Evolutionary conservation across 2,113 vertebrate genomes (phyloP), one percentile per base, ranked within the genome.

Genomic region (Embiotoca jacksoni): DNA sequence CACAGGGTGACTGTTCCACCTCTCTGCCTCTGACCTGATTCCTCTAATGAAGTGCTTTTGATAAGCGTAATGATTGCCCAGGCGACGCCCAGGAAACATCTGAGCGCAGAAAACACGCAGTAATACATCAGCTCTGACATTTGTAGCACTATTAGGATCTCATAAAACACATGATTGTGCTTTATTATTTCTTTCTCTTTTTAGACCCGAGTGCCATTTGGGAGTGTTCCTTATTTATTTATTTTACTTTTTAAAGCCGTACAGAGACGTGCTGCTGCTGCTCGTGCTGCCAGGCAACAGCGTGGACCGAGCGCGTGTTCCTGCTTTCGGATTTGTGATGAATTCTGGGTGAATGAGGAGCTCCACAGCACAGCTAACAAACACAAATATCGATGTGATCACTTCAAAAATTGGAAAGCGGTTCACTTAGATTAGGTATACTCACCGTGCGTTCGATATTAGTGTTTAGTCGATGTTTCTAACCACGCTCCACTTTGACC

Each of bases 31-130:
- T 90, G 88, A 93, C 93, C 90, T 84, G 81, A 88, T 92, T 93
- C 81, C 64, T 83, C 31, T 91, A 91, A 94, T 84, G 80, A 93
- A 93, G 82, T 76, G 79, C 66, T 78, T 72, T 74, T 83, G 85
- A 92, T 92, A 80, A 89, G 75, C 56, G 33, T 75, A 85, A 80
- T 89, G 78, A 88, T 79, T 78, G 80, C 83, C 79, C 73, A 73
- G 75, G 75, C 63, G 55, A 75, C 33, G 72, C 76, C 46, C 62
- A 4, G 44, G 46, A 62, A 80, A 78, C 72, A 64, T 87, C 80
- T 54, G 68, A 90, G 69, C 8, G 5, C 60, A 53, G 66, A 37
- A 37, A 73, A 72, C 14, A 30, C 0, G 16, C 69, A 56, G 79
- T 81, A 59, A 87, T 89, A 71, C 81, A 88, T 92, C 87, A 90